A percentile compares a stretch with the other conserved stretches of the same genome.
phyloP scores from a whole-genome alignment of 2,113 vertebrate genomes.

The Recurvirostra avosetta region DNA sequence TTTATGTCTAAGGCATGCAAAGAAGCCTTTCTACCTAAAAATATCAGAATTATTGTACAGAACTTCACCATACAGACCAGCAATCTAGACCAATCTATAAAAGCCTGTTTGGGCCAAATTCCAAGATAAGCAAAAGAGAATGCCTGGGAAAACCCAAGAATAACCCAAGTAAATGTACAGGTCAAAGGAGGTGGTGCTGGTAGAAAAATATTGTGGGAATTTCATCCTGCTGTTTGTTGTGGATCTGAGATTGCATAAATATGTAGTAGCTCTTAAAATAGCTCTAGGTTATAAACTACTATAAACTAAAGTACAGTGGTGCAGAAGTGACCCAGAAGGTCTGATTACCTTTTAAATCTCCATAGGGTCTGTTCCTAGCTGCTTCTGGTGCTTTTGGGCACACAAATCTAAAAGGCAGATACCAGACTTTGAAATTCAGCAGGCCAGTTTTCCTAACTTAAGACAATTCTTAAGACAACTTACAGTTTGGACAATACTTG shows the following conservation, averaged over 20 bases:
- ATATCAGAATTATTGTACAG: neutral
- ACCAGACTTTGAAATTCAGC: neutral
- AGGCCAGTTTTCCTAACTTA: neutral
- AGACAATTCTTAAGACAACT: neutral
- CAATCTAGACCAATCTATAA: neutral
- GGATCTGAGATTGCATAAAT: neutral
- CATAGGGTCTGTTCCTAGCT: neutral
- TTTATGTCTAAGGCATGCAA: neutral
- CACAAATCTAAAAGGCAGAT: neutral
- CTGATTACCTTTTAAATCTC: neutral
- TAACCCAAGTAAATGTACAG: neutral
- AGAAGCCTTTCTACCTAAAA: neutral
- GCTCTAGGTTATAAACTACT: neutral
- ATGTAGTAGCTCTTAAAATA: neutral
- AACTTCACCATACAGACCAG: neutral
- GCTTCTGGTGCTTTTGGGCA: neutral
- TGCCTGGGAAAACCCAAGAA: neutral
- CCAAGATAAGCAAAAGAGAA: neutral
- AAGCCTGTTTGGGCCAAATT: neutral
- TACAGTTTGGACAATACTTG: accelerated
- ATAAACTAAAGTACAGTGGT: neutral
- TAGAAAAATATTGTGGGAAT: neutral
- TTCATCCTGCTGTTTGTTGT: neutral
- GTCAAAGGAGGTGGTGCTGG: neutral
- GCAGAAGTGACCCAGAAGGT: neutral